Conservation (phyloP, 2,797 vertebrate genomes). For the Paramormyrops hopkinsi region DNA sequence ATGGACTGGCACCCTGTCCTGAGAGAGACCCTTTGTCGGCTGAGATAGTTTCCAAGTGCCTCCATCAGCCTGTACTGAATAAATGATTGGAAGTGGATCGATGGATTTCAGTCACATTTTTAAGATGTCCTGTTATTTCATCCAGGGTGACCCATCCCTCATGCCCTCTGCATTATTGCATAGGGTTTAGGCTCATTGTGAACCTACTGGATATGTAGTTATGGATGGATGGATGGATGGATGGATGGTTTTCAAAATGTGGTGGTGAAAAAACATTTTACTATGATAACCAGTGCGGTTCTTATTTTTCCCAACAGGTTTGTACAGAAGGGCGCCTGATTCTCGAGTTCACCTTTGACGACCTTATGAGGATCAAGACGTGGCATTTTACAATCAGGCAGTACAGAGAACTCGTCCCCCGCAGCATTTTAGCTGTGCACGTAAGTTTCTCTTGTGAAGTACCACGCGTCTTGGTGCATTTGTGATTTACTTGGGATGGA, state of each 20-base stretch:
- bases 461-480: neutral
- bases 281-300: neutral
- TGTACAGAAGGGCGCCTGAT: conserved; percentile 97
- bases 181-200: neutral
- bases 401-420: conserved; percentile 93
- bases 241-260: neutral
- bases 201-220: neutral
- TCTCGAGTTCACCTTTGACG: conserved; percentile 97
- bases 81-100: neutral
- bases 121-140: neutral
- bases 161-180: neutral
- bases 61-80: neutral
- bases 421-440: conserved; percentile 98
- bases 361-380: conserved; percentile 99
- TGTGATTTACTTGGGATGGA: neutral
- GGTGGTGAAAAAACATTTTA: neutral
- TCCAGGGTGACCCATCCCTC: neutral
- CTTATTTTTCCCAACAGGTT: conserved; percentile 61
- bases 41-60: neutral
- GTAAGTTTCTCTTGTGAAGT: conserved; percentile 67
- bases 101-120: neutral
- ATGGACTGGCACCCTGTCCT: neutral
- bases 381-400: conserved; percentile 99
- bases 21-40: neutral
- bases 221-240: neutral